Evolutionary conservation across 2,888 invertebrate genomes (phyloP).

Genomic region (Lithosia quadra): DNA sequence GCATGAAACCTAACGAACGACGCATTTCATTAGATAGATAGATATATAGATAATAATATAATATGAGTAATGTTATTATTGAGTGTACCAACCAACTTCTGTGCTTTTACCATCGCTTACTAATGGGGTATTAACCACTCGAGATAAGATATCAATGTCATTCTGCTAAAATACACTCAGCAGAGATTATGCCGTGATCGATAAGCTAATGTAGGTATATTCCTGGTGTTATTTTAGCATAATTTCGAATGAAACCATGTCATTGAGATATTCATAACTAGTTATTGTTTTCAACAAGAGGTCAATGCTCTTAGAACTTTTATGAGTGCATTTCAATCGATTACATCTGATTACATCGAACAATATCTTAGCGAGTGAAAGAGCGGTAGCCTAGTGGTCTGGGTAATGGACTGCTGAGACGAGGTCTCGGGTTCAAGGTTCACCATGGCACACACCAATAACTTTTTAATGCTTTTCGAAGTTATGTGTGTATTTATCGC

Average conservation of each 20-base stretch:
- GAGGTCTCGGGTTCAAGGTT: no score
- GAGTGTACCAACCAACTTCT: conserved; percentile 9
- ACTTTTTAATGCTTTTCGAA: no score
- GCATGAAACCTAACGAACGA: not conserved
- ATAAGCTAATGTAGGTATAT: conserved; percentile 19
- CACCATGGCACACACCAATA: no score
- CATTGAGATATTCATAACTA: not conserved
- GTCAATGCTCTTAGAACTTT: not conserved
- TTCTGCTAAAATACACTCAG: conserved; percentile 33
- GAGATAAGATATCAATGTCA: conserved; percentile 50
- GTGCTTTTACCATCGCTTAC: conserved; percentile 14
- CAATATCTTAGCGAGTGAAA: not conserved
- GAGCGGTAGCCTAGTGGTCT: no score
- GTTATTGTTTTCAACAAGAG: not conserved
- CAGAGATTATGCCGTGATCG: conserved; percentile 32
- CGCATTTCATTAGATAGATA: conserved; percentile 12
- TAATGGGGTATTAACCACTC: conserved; percentile 51
- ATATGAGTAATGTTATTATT: conserved; percentile 10
- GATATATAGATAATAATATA: not conserved
- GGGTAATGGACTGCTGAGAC: no score
- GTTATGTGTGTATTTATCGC: no score
- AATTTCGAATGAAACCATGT: conserved; percentile 13
- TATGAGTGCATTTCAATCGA: not conserved
- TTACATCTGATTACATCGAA: not conserved
- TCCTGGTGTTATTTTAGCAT: conserved; percentile 11